These are phyloP conservation scores for Drosophila serrata DNA, from an alignment of 1,140 invertebrate species.

Conservation along the genomic window DNA sequence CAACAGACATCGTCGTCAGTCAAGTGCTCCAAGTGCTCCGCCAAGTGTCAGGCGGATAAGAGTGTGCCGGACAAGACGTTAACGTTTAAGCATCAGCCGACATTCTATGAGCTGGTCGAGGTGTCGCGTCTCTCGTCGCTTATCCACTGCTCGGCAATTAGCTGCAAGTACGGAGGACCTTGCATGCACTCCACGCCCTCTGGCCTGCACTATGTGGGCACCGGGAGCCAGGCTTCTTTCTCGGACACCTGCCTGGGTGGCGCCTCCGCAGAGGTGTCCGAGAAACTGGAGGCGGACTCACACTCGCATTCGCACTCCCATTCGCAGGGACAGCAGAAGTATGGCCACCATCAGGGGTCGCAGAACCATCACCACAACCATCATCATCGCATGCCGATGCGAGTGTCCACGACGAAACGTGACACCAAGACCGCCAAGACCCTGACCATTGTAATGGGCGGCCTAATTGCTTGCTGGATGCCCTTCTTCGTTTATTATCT, in stretches of 20 bases:
- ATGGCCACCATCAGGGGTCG: slow-evolving; percentile 27
- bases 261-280: slow-evolving; percentile 4
- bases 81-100: slow-evolving; percentile 72
- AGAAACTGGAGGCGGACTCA: slow-evolving; percentile 27
- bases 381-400: slow-evolving; percentile 81
- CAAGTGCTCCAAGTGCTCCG: slow-evolving; percentile 44
- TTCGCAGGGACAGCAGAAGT: slow-evolving; percentile 19
- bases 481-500: slow-evolving; percentile 96
- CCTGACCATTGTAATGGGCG: slow-evolving; percentile 95
- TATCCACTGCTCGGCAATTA: slow-evolving; percentile 71
- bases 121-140: slow-evolving; percentile 76
- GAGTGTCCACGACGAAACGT: slow-evolving; percentile 89
- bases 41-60: slow-evolving; percentile 55
- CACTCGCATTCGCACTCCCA: slow-evolving; percentile 28
- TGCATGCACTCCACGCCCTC: slow-evolving; percentile 59
- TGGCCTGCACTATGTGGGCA: slow-evolving; percentile 65
- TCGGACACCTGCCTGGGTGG: slow-evolving; percentile 68
- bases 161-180: slow-evolving; percentile 69
- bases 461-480: slow-evolving; percentile 95
- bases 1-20: slow-evolving; percentile 35
- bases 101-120: slow-evolving; percentile 81
- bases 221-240: slow-evolving; percentile 57
- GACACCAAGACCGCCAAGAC: slow-evolving; percentile 96
- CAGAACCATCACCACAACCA: slow-evolving; percentile 50
- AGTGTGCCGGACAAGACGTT: slow-evolving; percentile 51